phyloP scores from a whole-genome alignment of 35 echinoderm and acorn worm species.

The Ophioderma brevispina region DNA sequence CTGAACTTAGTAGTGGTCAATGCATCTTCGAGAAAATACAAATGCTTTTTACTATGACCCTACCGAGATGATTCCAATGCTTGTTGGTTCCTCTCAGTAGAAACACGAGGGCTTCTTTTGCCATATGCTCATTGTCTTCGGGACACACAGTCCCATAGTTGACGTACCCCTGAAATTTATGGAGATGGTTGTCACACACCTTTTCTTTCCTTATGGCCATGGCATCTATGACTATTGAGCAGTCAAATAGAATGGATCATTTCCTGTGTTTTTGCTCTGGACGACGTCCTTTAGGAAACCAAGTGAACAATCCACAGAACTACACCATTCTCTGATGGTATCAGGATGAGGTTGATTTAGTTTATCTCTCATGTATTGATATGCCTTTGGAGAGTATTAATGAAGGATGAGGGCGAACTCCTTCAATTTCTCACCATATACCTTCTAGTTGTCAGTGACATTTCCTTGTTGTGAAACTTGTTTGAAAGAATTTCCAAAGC shows the following conservation, averaged over 20 bases:
- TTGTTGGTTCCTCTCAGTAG: background rate
- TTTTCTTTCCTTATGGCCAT: slow-evolving; percentile 14
- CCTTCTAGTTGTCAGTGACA: background rate
- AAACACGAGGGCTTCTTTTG: slow-evolving; percentile 27
- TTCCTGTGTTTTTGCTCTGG: background rate
- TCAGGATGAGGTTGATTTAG: slow-evolving; percentile 8
- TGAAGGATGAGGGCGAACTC: slow-evolving; percentile 24
- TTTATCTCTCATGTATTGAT: slow-evolving; percentile 9
- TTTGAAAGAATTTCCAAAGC: no score
- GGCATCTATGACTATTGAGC: slow-evolving; percentile 29
- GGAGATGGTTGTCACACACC: background rate
- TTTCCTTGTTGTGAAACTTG: background rate
- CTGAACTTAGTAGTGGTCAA: no score
- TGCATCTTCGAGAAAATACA: no score
- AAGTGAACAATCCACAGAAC: slow-evolving; percentile 5
- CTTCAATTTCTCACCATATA: background rate
- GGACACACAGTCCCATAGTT: background rate
- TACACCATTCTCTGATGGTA: slow-evolving; percentile 2
- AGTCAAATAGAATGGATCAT: background rate
- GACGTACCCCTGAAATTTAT: background rate
- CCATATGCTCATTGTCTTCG: background rate
- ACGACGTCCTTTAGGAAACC: background rate
- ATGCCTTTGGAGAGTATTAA: slow-evolving; percentile 38
- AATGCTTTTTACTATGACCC: no score
- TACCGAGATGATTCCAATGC: slow-evolving; percentile 9